Evolutionary conservation across 2,888 invertebrate species (phyloP), one percentile per base, ranked within the genome.

Genomic region (Orthosia gracilis): DNA sequence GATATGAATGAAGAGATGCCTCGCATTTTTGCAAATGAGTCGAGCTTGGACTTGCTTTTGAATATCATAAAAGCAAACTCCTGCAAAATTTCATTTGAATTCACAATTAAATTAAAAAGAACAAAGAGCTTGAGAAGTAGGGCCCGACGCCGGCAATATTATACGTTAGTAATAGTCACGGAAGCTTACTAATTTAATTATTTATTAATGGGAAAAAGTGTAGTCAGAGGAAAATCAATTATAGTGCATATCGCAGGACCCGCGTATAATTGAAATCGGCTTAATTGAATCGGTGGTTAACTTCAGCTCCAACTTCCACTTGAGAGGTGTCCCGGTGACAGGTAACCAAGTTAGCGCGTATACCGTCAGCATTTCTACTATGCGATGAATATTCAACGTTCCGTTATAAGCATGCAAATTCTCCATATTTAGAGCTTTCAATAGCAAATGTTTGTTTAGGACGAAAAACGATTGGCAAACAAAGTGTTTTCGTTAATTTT

Each of bases 381-480:
- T 78, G 85, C 87, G 80, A 85, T 90, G 90, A 91, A 92, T 92
- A 92, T 91, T 90, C 87, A 88, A 85, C 85, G 73, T 77, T 83
- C 70, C 68, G 70, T 71, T 85, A 78, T 78, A 84, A 76, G 65
- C 63, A 78, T 67, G 65, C 73, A 82, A 86, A 86, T 78, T 77
- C 64, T 71, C 62, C 73, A 76, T 76, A 76, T 80, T 81, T 59
- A 61, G 23, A 62, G 58, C 66, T 76, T 78, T 77, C 69, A 54
- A 62, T 74, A 54, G 18, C 45, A 72, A 68, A 74, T 78, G 64
- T 79, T 85, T 82, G 71, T 78, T 84, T 78, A 78, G 78, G 75
- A 77, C 72, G 21, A 78, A 77, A 66, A 73, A 75, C 57, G 54
- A 66, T 65, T 69, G 68, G 59, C 61, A 63, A 59, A 74, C 61